Evolutionary conservation across 2,113 vertebrate genomes (phyloP), one percentile per base, ranked within the genome.

Genomic region (Saimiri boliviensis): DNA sequence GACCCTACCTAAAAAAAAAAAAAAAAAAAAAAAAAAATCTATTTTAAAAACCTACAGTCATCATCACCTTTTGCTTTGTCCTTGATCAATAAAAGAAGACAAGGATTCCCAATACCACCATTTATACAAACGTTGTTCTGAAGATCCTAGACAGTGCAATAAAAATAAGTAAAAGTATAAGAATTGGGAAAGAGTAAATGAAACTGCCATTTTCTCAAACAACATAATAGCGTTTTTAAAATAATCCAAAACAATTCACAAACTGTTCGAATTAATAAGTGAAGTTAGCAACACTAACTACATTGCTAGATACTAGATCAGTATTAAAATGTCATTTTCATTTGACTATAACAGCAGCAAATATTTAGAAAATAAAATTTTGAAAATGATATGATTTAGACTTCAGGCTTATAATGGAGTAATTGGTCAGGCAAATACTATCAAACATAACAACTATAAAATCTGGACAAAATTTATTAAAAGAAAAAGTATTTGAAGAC

Each of bases 221-320:
- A 92, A 80, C 27, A 71, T 35, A 94, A 13, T 68, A 47, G 27
- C 19, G 23, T 71, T 49, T 60, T 47, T 70, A 37, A 52, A 79
- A 76, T 80, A 19, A 70, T 83, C 42, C 68, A 45, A 86, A 80
- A 71, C 40, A 85, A 58, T 14, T 45, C 70, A 73, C 35, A 32
- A 80, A 92, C 23, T 73, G 52, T 68, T 94, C 85, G 90, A 95
- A 81, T 73, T 74, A 82, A 40, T 83, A 89, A 58, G 25, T 66
- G 71, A 94, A 32, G 8, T 73, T 68, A 66, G 21, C 3, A 35
- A n/a, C 32, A n/a, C 77, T 23, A n/a, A 80, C 45, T 79, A 74
- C 19, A 37, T 49, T 49, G 30, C 35, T 58, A 85, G n/a, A 58
- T 27, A 80, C 9, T 32, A 54, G 35, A 42, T 89, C 37, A 49